Conservation (phyloP, 2,113 vertebrate genomes). For the Erythrocebus patas region DNA sequence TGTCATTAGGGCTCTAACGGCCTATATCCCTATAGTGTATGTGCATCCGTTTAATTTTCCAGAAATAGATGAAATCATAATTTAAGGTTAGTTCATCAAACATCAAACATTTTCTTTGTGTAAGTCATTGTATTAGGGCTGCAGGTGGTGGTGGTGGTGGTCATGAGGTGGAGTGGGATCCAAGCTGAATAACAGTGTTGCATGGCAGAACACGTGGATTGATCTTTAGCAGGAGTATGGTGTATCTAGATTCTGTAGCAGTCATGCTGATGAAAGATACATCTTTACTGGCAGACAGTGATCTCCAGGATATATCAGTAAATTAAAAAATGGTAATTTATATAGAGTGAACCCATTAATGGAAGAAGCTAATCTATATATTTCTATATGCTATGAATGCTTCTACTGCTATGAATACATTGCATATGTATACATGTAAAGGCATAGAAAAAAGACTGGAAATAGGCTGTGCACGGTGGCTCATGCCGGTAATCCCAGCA, state of each 20-base stretch:
- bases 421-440: neutral
- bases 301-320: neutral
- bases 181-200: neutral
- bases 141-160: accelerated
- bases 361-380: neutral
- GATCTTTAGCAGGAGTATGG: neutral
- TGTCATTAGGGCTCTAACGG: neutral
- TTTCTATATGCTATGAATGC: neutral
- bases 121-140: neutral
- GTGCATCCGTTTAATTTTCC: neutral
- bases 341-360: neutral
- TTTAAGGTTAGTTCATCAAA: neutral
- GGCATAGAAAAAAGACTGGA: neutral
- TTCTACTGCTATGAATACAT: too few relatives aligned
- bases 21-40: neutral
- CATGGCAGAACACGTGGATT: neutral
- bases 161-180: too few relatives aligned
- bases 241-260: neutral
- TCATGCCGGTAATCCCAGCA: too few relatives aligned
- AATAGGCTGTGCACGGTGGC: too few relatives aligned
- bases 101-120: neutral
- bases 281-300: neutral
- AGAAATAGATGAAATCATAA: neutral
- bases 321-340: neutral
- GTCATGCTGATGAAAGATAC: neutral